Conservation (phyloP, 2,888 invertebrate species). For the Dryococelus australis region DNA sequence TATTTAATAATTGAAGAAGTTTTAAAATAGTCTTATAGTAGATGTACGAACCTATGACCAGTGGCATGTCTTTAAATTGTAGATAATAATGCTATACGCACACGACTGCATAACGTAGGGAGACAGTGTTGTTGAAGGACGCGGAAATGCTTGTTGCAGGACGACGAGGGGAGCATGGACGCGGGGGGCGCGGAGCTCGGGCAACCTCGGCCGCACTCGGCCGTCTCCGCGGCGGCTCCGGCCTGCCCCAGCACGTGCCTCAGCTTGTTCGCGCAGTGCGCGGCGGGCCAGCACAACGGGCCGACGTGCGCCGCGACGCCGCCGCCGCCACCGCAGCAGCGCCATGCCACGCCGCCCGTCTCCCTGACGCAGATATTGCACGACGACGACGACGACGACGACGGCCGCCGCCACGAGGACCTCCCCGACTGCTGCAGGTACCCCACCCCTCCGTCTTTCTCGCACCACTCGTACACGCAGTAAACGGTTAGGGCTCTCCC, state of each 20-base stretch:
- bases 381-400: neutral
- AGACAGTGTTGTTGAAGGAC: too few species aligned
- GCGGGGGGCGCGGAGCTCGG: neutral
- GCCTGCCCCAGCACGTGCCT: slow-evolving; percentile 56
- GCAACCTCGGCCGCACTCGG: neutral
- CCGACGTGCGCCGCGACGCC: neutral
- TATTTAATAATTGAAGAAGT: too few species aligned
- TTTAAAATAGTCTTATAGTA: too few species aligned
- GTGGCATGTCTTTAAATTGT: too few species aligned
- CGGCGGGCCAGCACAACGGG: slow-evolving; percentile 33
- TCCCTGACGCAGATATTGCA: slow-evolving; percentile 33
- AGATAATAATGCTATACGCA: too few species aligned
- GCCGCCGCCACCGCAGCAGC: neutral
- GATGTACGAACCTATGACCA: too few species aligned
- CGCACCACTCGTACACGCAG: too few species aligned
- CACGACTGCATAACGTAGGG: too few species aligned
- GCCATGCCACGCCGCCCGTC: slow-evolving; percentile 27
- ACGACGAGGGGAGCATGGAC: neutral
- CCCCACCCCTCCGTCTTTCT: too few species aligned
- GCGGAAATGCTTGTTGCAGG: neutral
- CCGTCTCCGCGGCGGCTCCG: neutral
- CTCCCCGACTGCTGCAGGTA: neutral
- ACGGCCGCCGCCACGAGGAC: slow-evolving; percentile 1
- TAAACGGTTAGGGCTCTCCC: too few species aligned
- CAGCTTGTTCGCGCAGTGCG: slow-evolving; percentile 59